phyloP scores from a whole-genome alignment of 1,140 invertebrate genomes.

The Teleogryllus occipitalis region DNA sequence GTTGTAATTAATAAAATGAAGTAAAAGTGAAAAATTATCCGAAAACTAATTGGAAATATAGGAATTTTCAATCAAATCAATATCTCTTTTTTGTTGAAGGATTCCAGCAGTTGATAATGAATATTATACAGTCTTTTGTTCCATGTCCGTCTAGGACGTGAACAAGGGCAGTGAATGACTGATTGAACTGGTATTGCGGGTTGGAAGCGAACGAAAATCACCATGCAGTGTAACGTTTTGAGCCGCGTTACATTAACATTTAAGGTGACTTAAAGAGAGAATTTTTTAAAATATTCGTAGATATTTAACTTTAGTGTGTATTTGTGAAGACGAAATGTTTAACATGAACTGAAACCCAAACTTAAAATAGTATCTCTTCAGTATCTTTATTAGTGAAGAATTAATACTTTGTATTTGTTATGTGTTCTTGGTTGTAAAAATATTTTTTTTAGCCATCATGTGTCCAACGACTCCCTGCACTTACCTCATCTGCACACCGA shows the following conservation, averaged over 20 bases:
- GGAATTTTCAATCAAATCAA: too few species aligned
- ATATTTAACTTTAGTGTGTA: conserved; percentile 10
- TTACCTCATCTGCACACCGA: conserved; percentile 34
- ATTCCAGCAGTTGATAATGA: too few species aligned
- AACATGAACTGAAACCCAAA: background rate
- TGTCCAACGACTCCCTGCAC: conserved; percentile 33
- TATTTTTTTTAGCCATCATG: conserved; percentile 33
- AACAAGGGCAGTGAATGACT: background rate
- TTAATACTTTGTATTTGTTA: background rate
- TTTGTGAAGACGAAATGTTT: background rate
- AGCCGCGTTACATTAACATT: conserved; percentile 35
- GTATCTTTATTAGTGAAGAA: background rate
- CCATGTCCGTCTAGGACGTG: background rate
- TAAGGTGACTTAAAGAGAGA: conserved; percentile 32
- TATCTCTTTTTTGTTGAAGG: too few species aligned
- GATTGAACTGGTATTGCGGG: background rate
- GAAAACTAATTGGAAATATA: too few species aligned
- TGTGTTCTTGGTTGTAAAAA: background rate
- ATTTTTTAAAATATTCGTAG: conserved; percentile 14
- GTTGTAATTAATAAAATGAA: too few species aligned
- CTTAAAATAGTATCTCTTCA: background rate
- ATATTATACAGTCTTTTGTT: too few species aligned
- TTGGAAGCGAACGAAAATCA: background rate
- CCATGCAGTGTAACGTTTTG: conserved; percentile 39
- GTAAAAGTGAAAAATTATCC: too few species aligned